Evolutionary conservation across 2,797 vertebrate species (phyloP), one percentile per base, ranked within the genome.

Genomic region (Kryptopterus vitreolus): DNA sequence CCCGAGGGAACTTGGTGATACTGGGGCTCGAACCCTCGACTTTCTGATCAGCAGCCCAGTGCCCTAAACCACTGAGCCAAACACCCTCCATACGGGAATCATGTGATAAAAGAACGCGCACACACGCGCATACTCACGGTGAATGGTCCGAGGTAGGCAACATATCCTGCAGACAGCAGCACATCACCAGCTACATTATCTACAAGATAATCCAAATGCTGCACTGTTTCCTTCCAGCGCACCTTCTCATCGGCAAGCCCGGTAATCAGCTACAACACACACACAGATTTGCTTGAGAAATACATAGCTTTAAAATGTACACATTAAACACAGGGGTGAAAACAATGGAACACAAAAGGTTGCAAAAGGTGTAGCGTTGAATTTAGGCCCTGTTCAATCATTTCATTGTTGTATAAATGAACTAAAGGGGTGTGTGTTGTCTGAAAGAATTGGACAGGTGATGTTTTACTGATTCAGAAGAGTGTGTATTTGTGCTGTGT

Each of bases 91-190:
- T n/a, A n/a, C n/a, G n/a, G n/a, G n/a, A n/a, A n/a, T n/a, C n/a
- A n/a, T n/a, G n/a, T n/a, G n/a, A n/a, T n/a, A n/a, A n/a, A n/a
- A n/a, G n/a, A n/a, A n/a, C n/a, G n/a, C n/a, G n/a, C 43, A 22
- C 10, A 13, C 11, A 58, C 20, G 16, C 13, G 52, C 15, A 76
- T 35, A 81, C 95, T 95, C 87, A 97, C 96, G 55, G 96, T 98
- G 86, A 98, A 99, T 33, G 96, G 94, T 71, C 97, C 97, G 76
- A 98, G 91, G 88, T 98, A 99, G 35, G 96, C 93, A 66, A 99
- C 85, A 24, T 95, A 98, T 86, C 94, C 96, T 5, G 96, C 94
- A 63, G 96, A 92, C 10, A 96, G 87, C 72, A 99, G 91, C 84
- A 97, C 86, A 0, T 98, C 95, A 11, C 96, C 96, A 0, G 90